Base-by-base conservation (phyloP, 2,113 vertebrate genomes). In the Microtus richardsoni region DNA sequence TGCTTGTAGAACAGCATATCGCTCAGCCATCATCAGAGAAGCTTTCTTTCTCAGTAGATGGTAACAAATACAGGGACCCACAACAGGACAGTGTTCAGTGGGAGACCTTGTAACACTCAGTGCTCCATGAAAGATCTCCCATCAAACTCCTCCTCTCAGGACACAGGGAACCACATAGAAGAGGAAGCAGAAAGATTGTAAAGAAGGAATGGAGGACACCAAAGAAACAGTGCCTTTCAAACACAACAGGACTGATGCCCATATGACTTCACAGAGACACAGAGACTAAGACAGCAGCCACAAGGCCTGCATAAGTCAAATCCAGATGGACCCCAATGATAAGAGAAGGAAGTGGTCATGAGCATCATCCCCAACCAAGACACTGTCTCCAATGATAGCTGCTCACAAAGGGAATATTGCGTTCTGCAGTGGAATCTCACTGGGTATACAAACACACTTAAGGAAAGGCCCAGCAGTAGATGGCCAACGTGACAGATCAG, bases 401-500 rank as follows among this genome's bases (percentile, higher is more conserved):
- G 1, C 21, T 58, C 11, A 12, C 33, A 21, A 58, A 58, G 5
- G 21, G 39, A 58, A 39, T 24, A 58, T 21, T 58, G 39, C 1
- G 7, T 58, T 58, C 10, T 26, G 13, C 1, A 80, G 78, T 58
- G 36, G 33, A 54, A 36, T 54, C 78, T n/a, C 49, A 80, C 49
- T 80, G 49, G 33, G 19, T 54, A 54, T 54, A 54, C 33, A 54
- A 79, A 54, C 49, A 54, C 49, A n/a, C 33, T 54, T 33, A 13
- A 79, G 49, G 17, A 58, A 58, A 58, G 54, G 5, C 54, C 17
- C 54, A 58, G 49, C 33, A 24, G 33, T 54, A n/a, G 19, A 80
- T 54, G 36, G 3, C 30, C 17, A 58, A 58, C 0, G 5, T 0
- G 5, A 19, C 54, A 58, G 17, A 58, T 5, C 17, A 21, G 17